Evolutionary conservation across 2,113 vertebrate species (phyloP).

Genomic region (Phocoena sinus): DNA sequence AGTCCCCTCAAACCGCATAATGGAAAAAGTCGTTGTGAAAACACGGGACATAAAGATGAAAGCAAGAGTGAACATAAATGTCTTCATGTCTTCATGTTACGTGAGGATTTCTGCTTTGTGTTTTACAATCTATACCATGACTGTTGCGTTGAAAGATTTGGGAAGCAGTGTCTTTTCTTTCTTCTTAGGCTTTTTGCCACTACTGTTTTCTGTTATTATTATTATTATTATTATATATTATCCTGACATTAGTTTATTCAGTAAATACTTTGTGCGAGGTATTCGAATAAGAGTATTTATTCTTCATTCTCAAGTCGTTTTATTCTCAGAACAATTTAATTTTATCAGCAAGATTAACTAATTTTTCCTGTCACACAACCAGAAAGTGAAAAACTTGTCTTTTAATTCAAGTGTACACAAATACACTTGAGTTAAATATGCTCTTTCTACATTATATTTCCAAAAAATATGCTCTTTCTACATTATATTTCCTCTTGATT

Average conservation of each 20-base stretch:
- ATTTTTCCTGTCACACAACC: background rate
- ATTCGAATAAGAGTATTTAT: background rate
- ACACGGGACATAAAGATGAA: background rate
- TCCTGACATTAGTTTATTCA: background rate
- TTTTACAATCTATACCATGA: background rate
- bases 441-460: background rate
- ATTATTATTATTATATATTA: background rate
- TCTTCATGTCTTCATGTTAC: fast-evolving
- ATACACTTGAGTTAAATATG: background rate
- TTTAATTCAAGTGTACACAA: background rate
- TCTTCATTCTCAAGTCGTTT: background rate
- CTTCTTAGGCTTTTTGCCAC: background rate
- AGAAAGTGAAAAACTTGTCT: background rate
- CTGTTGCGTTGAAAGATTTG: too few species aligned
- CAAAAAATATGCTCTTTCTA: background rate
- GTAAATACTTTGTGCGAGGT: background rate
- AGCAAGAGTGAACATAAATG: fast-evolving
- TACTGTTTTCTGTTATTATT: background rate
- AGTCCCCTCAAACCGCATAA: background rate
- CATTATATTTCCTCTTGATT: background rate
- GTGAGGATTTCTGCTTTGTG: background rate
- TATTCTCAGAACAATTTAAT: background rate
- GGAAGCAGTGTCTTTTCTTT: background rate
- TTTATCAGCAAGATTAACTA: background rate
- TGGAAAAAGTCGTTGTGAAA: background rate